Conservation (phyloP, 2,888 invertebrate species). For the Morinoia aosen region DNA sequence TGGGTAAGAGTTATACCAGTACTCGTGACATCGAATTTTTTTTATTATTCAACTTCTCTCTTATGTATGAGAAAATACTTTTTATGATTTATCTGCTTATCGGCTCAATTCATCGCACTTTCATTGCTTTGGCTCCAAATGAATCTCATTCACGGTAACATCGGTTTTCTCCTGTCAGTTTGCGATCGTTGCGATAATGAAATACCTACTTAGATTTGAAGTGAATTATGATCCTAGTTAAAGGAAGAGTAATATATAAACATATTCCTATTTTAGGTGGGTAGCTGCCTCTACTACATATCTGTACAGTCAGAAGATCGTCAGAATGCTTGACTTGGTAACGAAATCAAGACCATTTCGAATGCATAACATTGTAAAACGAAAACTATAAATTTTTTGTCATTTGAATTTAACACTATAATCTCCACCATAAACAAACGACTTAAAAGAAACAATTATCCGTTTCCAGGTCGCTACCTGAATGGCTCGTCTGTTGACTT, state of each 20-base stretch:
- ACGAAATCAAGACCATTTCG: not conserved
- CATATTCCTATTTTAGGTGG: no score
- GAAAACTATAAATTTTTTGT: not conserved
- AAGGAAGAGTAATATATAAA: no score
- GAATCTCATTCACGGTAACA: not conserved
- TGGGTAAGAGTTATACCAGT: not conserved
- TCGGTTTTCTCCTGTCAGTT: not conserved
- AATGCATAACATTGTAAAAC: not conserved
- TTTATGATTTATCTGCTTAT: not conserved
- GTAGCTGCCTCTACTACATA: not conserved
- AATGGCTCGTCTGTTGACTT: not conserved
- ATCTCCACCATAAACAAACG: not conserved
- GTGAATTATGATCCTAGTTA: no score
- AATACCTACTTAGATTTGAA: not conserved
- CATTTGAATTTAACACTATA: not conserved
- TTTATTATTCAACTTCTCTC: not conserved
- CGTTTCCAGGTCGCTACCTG: conserved; percentile 5
- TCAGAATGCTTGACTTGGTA: not conserved
- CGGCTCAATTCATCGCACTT: not conserved
- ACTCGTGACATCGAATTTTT: not conserved
- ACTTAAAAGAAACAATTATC: not conserved
- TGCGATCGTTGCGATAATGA: not conserved
- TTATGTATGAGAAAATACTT: not conserved
- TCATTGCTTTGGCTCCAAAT: not conserved
- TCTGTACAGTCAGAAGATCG: not conserved